phyloP scores from a whole-genome alignment of 2,888 invertebrate species.

The Parnassius orleans region DNA sequence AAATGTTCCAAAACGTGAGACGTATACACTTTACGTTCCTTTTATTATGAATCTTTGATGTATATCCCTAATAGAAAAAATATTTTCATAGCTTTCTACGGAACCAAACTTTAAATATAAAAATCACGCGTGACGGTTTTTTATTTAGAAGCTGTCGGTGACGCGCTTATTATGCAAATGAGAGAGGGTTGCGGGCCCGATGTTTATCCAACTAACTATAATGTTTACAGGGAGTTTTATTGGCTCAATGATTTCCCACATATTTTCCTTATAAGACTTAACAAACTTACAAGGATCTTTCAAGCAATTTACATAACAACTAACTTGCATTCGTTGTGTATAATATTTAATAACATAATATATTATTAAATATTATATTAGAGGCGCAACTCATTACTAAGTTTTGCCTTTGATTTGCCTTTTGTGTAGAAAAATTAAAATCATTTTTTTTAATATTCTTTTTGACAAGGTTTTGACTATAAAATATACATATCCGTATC shows the following conservation, averaged over 20 bases:
- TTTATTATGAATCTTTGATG: too few relatives aligned
- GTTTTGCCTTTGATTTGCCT: too few relatives aligned
- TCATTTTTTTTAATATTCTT: too few relatives aligned
- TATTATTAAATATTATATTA: too few relatives aligned
- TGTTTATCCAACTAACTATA: conserved; percentile 55
- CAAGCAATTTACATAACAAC: conserved; percentile 7
- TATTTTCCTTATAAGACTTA: conserved; percentile 21
- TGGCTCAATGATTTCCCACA: conserved; percentile 43
- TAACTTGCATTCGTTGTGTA: too few relatives aligned
- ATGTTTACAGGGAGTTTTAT: conserved; percentile 49
- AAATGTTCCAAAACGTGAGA: too few relatives aligned
- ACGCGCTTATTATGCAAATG: conserved; percentile 71
- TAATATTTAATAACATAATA: too few relatives aligned
- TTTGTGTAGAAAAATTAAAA: too few relatives aligned
- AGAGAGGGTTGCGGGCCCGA: conserved; percentile 44
- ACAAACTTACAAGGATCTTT: conserved; percentile 14
- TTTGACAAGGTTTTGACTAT: too few relatives aligned
- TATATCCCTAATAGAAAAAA: not conserved
- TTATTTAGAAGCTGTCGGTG: conserved; percentile 70
- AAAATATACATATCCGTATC: too few relatives aligned
- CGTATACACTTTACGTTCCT: too few relatives aligned
- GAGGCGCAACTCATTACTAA: too few relatives aligned
- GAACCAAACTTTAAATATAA: not conserved
- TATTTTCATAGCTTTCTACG: conserved; percentile 6
- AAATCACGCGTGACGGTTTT: conserved; percentile 31